These are phyloP conservation scores for Corythaixoides concolor DNA, from an alignment of 2,113 vertebrate genomes.

Conservation along the genomic window DNA sequence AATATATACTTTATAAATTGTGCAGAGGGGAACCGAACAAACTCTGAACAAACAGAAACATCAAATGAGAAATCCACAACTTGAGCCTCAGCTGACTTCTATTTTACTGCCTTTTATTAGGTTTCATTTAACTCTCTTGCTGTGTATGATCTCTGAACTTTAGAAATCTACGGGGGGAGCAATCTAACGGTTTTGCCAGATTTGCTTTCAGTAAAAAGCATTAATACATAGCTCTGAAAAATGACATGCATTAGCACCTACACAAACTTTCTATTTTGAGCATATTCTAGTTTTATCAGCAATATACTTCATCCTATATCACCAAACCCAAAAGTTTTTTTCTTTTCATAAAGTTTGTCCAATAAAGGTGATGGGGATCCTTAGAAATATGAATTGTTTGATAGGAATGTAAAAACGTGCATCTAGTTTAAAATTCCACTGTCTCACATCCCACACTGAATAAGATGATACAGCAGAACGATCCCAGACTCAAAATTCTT, in stretches of 20 bases:
- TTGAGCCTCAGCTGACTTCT: background rate
- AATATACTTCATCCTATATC: background rate
- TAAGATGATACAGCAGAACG: background rate
- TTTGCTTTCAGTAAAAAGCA: background rate
- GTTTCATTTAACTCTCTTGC: background rate
- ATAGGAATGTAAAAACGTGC: background rate
- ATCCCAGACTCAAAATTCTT: background rate
- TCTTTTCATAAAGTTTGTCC: background rate
- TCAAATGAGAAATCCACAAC: background rate
- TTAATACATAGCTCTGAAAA: slow-evolving; percentile 4
- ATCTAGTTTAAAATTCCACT: background rate
- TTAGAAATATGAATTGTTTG: background rate
- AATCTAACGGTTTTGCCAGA: background rate
- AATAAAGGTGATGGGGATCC: background rate
- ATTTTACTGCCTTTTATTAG: background rate
- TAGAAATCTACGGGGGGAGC: background rate
- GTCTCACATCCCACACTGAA: background rate
- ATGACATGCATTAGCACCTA: slow-evolving; percentile 1
- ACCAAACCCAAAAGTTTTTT: background rate
- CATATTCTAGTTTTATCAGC: background rate
- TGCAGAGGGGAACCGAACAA: background rate
- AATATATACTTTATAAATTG: background rate
- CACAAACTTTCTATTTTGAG: background rate
- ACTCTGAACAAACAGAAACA: background rate
- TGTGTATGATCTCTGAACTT: background rate